A percentile compares a stretch with the other conserved stretches of the same genome.
These are phyloP conservation scores for Catharus bicknelli DNA, from an alignment of 2,113 vertebrate species.

Conservation along the genomic window DNA sequence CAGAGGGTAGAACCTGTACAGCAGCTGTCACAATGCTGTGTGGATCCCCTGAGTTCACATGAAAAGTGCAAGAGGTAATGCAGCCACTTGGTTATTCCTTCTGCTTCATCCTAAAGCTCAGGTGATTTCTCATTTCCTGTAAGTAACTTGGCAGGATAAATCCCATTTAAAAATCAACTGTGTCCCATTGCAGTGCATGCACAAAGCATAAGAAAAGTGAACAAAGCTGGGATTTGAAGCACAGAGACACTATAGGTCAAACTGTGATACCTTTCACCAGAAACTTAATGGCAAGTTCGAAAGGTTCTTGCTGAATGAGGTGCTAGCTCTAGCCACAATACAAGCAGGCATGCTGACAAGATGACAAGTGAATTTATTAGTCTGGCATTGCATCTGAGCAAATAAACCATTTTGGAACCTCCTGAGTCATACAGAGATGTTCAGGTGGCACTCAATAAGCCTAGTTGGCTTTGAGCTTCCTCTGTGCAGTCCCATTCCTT, in stretches of 20 bases:
- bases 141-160: not conserved
- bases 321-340: not conserved
- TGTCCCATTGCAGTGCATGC: not conserved
- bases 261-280: not conserved
- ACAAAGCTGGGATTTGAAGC: not conserved
- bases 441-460: constrained; percentile 1
- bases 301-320: not conserved
- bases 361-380: not conserved
- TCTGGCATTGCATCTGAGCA: not conserved
- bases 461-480: not conserved
- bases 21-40: not conserved
- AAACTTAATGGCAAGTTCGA: not conserved
- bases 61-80: not conserved
- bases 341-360: not conserved
- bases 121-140: not conserved
- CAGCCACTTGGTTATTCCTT: not conserved
- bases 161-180: not conserved
- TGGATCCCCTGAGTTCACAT: not conserved
- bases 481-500: not conserved
- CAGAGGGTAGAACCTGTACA: not conserved
- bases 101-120: not conserved
- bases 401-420: constrained; percentile 6
- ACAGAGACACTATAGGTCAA: not conserved
- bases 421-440: not conserved
- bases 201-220: not conserved